Evolutionary conservation across 2,113 vertebrate species (phyloP).

Genomic region (Numida meleagris): DNA sequence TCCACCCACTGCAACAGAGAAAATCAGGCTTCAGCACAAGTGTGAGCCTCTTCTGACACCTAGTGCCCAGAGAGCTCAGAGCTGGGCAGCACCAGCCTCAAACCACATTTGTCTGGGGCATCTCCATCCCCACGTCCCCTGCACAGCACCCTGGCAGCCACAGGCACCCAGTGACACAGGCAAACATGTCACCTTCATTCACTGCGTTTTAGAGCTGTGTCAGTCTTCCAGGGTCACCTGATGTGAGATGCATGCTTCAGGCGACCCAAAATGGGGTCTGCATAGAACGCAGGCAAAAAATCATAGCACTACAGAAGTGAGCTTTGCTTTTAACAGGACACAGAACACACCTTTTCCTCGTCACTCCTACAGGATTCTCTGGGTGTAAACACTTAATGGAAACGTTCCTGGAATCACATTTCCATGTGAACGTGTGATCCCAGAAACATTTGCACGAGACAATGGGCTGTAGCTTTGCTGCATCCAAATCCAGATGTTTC

Average conservation of each 20-base stretch:
- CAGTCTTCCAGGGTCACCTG: neutral
- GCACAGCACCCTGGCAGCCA: neutral
- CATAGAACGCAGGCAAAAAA: neutral
- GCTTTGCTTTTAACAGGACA: fast-evolving
- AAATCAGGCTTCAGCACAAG: neutral
- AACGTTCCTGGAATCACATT: conserved; percentile 35
- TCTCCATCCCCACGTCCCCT: neutral
- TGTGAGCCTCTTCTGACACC: conserved; percentile 38
- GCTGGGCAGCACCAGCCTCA: neutral
- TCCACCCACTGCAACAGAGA: fast-evolving
- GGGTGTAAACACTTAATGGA: conserved; percentile 45
- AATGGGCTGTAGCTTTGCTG: conserved; percentile 51
- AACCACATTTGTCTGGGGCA: fast-evolving
- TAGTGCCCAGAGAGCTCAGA: neutral
- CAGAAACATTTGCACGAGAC: conserved; percentile 44
- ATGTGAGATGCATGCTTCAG: fast-evolving
- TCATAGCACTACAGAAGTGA: fast-evolving
- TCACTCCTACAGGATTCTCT: neutral
- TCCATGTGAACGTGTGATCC: neutral
- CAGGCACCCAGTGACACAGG: neutral
- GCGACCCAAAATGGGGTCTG: fast-evolving
- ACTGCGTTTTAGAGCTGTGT: fast-evolving
- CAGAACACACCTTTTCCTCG: neutral
- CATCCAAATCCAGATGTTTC: conserved; percentile 71
- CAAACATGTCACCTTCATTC: fast-evolving